Evolutionary conservation across 2,113 vertebrate species (phyloP).

Genomic region (Gasterosteus aculeatus): DNA sequence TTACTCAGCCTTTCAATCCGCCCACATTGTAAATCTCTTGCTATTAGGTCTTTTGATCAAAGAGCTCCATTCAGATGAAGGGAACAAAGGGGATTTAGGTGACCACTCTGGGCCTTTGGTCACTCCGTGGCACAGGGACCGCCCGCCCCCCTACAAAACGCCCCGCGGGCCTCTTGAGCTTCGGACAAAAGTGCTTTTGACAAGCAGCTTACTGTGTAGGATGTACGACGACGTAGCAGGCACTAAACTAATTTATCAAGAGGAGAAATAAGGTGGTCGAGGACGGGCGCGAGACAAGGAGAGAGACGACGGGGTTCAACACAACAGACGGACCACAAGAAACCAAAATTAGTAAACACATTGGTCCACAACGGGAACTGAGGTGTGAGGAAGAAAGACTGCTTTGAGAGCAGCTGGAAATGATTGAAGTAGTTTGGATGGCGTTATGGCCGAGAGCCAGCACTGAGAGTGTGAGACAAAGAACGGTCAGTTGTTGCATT

Average conservation of each 20-base stretch:
- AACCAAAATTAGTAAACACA: constrained; percentile 20
- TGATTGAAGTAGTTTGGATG: constrained; percentile 12
- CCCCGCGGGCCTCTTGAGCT: constrained; percentile 53
- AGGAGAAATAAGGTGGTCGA: constrained; percentile 44
- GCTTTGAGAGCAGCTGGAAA: constrained; percentile 9
- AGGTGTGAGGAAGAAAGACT: constrained; percentile 11
- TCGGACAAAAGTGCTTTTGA: constrained; percentile 73
- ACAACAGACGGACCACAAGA: constrained; percentile 26
- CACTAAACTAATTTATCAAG: constrained; percentile 54
- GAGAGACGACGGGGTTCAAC: constrained; percentile 13
- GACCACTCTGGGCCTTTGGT: constrained; percentile 70
- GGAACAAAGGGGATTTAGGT: constrained; percentile 81
- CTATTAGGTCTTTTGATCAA: constrained; percentile 74
- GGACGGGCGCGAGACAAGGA: constrained; percentile 3
- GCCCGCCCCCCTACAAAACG: constrained; percentile 56
- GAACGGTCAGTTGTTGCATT: constrained; percentile 37
- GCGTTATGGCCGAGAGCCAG: constrained; percentile 68
- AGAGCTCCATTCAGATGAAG: constrained; percentile 74
- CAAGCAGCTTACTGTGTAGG: constrained; percentile 66
- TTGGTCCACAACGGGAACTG: constrained; percentile 10
- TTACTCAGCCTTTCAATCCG: constrained; percentile 39
- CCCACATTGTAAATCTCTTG: constrained; percentile 57
- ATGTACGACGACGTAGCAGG: constrained; percentile 47
- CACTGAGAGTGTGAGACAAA: constrained; percentile 44
- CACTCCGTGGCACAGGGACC: constrained; percentile 63